Evolutionary conservation across 2,888 invertebrate species (phyloP).

Genomic region (Rhaphigaster nebulosa): DNA sequence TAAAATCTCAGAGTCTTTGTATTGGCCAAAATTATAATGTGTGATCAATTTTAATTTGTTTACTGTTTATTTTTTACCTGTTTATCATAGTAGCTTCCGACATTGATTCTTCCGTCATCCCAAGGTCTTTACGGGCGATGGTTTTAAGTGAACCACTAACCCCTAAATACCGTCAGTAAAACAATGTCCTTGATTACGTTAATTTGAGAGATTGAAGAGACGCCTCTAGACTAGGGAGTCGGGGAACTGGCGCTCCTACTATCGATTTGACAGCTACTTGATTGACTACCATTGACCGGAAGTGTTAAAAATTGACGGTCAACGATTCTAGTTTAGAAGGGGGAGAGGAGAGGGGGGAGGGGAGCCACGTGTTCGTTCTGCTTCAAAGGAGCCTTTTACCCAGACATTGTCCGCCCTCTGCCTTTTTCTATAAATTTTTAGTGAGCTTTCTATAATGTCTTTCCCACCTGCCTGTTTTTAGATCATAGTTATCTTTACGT

Average conservation of each 20-base stretch:
- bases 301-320: constrained; percentile 50
- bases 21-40: too few species aligned
- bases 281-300: constrained; percentile 37
- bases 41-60: too few species aligned
- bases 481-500: background rate
- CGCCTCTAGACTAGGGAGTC: background rate
- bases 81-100: too few species aligned
- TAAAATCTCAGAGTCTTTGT: too few species aligned
- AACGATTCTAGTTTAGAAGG: constrained; percentile 33
- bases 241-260: background rate
- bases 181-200: background rate
- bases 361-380: constrained; percentile 18
- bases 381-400: constrained; percentile 43
- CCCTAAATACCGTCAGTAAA: background rate
- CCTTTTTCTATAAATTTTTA: constrained; percentile 32
- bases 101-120: too few species aligned
- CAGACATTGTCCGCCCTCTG: background rate
- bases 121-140: too few species aligned
- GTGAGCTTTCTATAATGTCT: background rate
- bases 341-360: background rate
- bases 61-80: too few species aligned
- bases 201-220: background rate
- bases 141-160: too few species aligned
- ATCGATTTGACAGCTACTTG: constrained; percentile 19
- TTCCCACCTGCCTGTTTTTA: background rate